Evolutionary conservation across 2,888 invertebrate species (phyloP).

Genomic region (Crocallis elinguaria): DNA sequence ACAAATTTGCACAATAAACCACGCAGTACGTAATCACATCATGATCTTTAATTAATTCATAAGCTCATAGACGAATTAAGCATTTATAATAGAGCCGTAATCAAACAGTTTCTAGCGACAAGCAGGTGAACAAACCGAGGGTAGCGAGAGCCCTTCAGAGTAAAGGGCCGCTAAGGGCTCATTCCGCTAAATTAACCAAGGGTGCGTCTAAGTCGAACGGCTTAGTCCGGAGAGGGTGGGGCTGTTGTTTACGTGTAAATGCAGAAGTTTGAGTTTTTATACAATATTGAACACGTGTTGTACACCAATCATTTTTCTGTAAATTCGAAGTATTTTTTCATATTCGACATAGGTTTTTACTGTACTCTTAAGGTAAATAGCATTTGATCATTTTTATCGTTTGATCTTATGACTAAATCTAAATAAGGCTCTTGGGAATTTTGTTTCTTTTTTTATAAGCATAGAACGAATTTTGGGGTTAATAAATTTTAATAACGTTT

Average conservation of each 20-base stretch:
- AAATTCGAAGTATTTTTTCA: too few species aligned
- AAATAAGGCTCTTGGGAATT: too few species aligned
- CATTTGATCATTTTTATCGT: too few species aligned
- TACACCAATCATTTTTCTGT: too few species aligned
- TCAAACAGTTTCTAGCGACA: slow-evolving; percentile 15
- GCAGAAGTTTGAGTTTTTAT: background rate
- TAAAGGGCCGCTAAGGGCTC: slow-evolving; percentile 73
- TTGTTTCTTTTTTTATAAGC: too few species aligned
- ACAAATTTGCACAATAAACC: too few species aligned
- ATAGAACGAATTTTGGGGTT: too few species aligned
- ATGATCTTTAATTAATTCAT: slow-evolving; percentile 17
- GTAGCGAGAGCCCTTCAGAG: slow-evolving; percentile 51
- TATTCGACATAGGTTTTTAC: too few species aligned
- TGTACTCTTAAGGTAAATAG: too few species aligned
- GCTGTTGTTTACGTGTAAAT: slow-evolving; percentile 28
- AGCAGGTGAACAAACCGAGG: slow-evolving; percentile 20
- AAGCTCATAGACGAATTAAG: slow-evolving; percentile 10
- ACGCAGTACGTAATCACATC: background rate
- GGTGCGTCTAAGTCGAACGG: slow-evolving; percentile 68
- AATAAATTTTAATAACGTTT: too few species aligned
- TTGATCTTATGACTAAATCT: too few species aligned
- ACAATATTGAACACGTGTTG: too few species aligned
- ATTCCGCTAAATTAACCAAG: slow-evolving; percentile 79
- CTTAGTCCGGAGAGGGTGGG: slow-evolving; percentile 46
- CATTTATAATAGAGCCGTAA: slow-evolving; percentile 4